phyloP scores from a whole-genome alignment of 2,797 vertebrate species.

The Eulemur albifrons region DNA sequence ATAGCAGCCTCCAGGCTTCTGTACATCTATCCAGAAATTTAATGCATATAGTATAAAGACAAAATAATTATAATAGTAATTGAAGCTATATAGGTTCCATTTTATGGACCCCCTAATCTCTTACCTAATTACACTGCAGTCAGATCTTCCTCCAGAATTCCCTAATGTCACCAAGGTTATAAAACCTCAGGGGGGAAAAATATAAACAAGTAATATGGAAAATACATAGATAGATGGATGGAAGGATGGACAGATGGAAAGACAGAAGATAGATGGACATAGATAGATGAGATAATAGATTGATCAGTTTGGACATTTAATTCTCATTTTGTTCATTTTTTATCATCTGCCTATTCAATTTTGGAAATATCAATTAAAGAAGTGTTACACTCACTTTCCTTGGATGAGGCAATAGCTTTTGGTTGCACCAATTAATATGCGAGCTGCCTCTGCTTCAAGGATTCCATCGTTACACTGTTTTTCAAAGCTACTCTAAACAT shows the following conservation, averaged over 20 bases:
- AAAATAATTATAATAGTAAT: background rate
- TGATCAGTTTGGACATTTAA: background rate
- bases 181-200: background rate
- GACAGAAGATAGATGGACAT: background rate
- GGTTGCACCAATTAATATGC: constrained; percentile 72
- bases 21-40: background rate
- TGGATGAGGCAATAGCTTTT: constrained; percentile 64
- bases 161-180: background rate
- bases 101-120: background rate
- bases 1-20: background rate
- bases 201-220: background rate
- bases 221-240: background rate
- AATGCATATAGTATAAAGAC: background rate
- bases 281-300: background rate
- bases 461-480: constrained; percentile 68
- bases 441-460: constrained; percentile 61
- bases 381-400: constrained; percentile 70
- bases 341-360: background rate
- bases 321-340: background rate
- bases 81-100: background rate
- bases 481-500: constrained; percentile 77
- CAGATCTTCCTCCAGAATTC: background rate
- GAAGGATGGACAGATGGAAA: background rate
- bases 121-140: background rate
- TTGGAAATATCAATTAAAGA: background rate